Evolutionary conservation across 2,888 invertebrate species (phyloP), one percentile per base, ranked within the genome.

Genomic region (Orchestes rusci): DNA sequence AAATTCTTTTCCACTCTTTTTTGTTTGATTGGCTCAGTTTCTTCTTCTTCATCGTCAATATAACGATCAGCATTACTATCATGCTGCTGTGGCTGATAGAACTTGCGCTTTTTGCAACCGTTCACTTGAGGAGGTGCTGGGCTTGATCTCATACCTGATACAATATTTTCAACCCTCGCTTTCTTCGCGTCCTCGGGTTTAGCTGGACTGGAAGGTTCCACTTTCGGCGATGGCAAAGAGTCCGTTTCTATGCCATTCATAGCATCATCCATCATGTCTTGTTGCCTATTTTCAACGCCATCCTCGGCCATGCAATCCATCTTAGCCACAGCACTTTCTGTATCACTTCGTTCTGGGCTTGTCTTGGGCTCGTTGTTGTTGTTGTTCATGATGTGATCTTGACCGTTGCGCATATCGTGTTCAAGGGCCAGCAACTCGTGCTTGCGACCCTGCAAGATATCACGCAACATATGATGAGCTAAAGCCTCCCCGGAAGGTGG

Each of bases 71-170:
- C 76, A 37, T 78, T 69, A 40, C 80, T 80, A 62, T 86, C 86
- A 68, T 93, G 91, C 63, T 94, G 94, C 68, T 93, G 92, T 8
- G 95, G 95, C 62, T 93, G 92, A 65, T 94, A 94, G 19, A 94
- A 75, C 70, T 96, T 96, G 35, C 95, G 79, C 70, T 96, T 96
- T 69, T 93, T 93, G 70, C 92, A 93, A 36, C 93, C 92, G 70
- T 92, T 92, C 56, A 88, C 86, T 66, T 84, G 82, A 1, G 79
- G 76, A 16, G 84, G 83, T 51, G 82, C 85, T 28, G 89, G 89
- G 64, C 88, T 88, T 53, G 87, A 83, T 52, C 91, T 80, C 88
- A 94, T 94, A 54, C 86, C 87, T 56, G 89, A 91, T 59, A 94
- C 90, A 61, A 95, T 94, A 69, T 91, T 92, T 72, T 95, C 94